These are phyloP conservation scores for Mayetiola destructor DNA, from an alignment of 2,888 invertebrate species.

Conservation along the genomic window DNA sequence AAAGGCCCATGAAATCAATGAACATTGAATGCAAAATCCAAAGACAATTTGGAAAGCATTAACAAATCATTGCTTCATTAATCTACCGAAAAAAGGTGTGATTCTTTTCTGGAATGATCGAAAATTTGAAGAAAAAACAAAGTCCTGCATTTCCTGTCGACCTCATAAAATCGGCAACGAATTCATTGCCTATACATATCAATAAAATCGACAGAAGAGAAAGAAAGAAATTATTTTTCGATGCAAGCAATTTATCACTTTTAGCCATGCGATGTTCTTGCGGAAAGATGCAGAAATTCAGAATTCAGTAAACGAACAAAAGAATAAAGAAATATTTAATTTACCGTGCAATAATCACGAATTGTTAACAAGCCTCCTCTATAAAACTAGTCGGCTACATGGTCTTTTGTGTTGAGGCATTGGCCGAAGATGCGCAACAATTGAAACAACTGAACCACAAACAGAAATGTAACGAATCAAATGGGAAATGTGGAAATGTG, in stretches of 20 bases:
- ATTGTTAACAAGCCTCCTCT: too few species aligned
- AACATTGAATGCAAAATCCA: background rate
- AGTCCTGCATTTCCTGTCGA: conserved; percentile 9
- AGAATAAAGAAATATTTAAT: too few species aligned
- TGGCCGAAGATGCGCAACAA: too few species aligned
- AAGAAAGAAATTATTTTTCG: too few species aligned
- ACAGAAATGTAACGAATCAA: background rate
- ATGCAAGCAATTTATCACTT: conserved; percentile 5
- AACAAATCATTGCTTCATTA: conserved; percentile 13
- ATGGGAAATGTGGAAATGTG: background rate
- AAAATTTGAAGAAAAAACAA: too few species aligned
- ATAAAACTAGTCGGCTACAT: too few species aligned
- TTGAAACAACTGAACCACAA: background rate
- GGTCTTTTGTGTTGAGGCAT: too few species aligned
- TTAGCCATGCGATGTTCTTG: background rate
- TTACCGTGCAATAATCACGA: too few species aligned
- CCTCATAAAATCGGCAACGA: background rate
- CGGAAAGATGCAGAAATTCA: too few species aligned
- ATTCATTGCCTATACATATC: background rate
- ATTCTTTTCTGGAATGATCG: too few species aligned
- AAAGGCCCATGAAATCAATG: background rate
- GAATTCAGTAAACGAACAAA: too few species aligned
- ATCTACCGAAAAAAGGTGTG: conserved; percentile 4
- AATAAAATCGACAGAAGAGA: too few species aligned
- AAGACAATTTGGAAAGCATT: background rate